Evolutionary conservation across 2,888 invertebrate species (phyloP), one percentile per base, ranked within the genome.

Genomic region (Oxytorus armatus): DNA sequence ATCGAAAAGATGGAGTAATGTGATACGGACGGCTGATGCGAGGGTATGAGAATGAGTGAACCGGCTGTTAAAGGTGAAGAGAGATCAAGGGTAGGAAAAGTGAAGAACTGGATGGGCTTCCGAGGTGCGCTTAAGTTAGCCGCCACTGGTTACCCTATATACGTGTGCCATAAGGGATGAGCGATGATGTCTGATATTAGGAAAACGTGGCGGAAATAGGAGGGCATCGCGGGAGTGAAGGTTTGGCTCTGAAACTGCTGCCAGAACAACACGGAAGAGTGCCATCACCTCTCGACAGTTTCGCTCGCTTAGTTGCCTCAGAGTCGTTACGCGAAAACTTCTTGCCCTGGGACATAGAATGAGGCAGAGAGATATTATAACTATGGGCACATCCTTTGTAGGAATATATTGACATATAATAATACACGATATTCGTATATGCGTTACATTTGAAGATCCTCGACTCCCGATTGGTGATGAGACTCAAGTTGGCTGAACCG

Each of bases 171-270:
- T 82, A 85, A 85, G 84, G 85, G 86, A 90, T 89, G 88, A 89
- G 86, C 87, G 88, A 89, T 89, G 90, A 89, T 89, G 88, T 83
- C 85, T 86, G 89, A 90, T 90, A 90, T 90, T 89, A 89, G 90
- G 88, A 87, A 76, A 77, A 81, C 18, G 44, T 74, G 73, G 65
- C 23, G 66, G 66, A 53, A 57, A 69, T 53, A 18, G 68, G 59
- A 44, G 70, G 44, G 66, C 75, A 66, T 57, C 23, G 70, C 51
- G 65, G 47, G 57, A 29, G 57, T 18, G 33, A 53, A 75, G 66
- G 23, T 79, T 75, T 14, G 44, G 51, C 53, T 61, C 47, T 36
- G 61, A 70, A 75, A 79, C 39, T 75, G 33, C 66, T 51, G 57
- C 70, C 53, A 63, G 75, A 61, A 53, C 55, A 61, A 33, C 42